Conservation (phyloP, 2,113 vertebrate species). For the Phoxinus phoxinus region DNA sequence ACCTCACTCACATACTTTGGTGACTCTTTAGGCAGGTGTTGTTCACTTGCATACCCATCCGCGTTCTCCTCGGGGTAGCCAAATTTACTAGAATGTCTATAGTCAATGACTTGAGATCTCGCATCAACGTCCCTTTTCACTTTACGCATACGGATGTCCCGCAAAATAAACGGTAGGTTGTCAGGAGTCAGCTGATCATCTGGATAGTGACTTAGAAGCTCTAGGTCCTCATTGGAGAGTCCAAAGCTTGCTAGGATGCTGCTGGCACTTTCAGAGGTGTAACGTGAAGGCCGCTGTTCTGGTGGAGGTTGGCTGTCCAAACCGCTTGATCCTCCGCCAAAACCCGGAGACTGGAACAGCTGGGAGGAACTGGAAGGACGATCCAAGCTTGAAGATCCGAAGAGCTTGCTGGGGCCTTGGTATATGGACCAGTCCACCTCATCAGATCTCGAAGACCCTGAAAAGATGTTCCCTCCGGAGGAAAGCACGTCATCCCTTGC, state of each 20-base stretch:
- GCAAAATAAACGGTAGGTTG: conserved; percentile 90
- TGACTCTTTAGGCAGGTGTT: conserved; percentile 64
- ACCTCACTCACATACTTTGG: conserved; percentile 58
- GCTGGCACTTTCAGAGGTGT: conserved; percentile 88
- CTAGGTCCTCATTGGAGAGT: conserved; percentile 91
- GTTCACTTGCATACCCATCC: conserved; percentile 69
- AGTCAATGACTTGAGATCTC: conserved; percentile 86
- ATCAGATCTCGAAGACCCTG: conserved; percentile 47
- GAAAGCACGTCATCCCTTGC: conserved; percentile 62
- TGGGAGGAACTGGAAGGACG: conserved; percentile 56
- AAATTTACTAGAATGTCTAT: conserved; percentile 90
- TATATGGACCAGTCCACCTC: conserved; percentile 63
- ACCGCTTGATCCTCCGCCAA: conserved; percentile 53
- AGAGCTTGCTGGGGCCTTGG: conserved; percentile 50
- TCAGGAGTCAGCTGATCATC: conserved; percentile 91
- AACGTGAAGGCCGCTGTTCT: conserved; percentile 70
- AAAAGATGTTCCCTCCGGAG: conserved; percentile 28
- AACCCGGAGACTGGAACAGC: conserved; percentile 57
- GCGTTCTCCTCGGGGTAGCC: conserved; percentile 75
- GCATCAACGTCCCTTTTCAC: conserved; percentile 68
- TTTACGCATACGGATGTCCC: conserved; percentile 89
- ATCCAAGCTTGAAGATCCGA: conserved; percentile 47
- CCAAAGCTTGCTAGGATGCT: conserved; percentile 90
- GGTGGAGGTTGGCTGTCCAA: conserved; percentile 41
- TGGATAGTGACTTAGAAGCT: conserved; percentile 88